Conservation (phyloP, 1,140 invertebrate genomes). For the Drepana arcuata region DNA sequence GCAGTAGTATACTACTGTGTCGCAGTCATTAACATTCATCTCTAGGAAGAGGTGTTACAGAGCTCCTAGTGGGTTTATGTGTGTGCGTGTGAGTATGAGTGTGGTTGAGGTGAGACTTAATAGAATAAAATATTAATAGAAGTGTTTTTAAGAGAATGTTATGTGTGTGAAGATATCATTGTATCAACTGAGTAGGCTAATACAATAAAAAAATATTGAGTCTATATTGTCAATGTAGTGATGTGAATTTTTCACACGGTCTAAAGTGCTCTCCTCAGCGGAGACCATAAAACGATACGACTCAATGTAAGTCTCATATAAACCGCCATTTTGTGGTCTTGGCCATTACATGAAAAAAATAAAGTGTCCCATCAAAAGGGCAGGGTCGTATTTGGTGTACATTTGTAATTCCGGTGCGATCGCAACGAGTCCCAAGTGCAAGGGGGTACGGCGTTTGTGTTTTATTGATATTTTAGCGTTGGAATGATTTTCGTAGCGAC, state of each 20-base stretch:
- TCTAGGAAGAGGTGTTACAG: too few species aligned
- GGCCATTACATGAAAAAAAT: conserved; percentile 57
- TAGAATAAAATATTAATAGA: too few species aligned
- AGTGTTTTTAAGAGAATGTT: too few species aligned
- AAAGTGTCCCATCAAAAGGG: conserved; percentile 64
- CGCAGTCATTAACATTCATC: too few species aligned
- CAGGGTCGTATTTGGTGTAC: conserved; percentile 32
- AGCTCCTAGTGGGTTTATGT: too few species aligned
- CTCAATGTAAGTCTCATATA: conserved; percentile 60
- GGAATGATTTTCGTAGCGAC: conserved; percentile 63
- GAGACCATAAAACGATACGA: conserved; percentile 49
- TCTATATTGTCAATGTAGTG: too few species aligned
- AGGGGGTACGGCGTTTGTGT: conserved; percentile 36
- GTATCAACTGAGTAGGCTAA: too few species aligned
- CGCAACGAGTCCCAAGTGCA: conserved; percentile 37
- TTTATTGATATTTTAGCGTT: conserved; percentile 69
- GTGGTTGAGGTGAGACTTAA: too few species aligned
- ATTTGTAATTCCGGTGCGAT: conserved; percentile 47
- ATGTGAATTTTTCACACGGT: conserved; percentile 31
- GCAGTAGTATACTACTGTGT: too few species aligned
- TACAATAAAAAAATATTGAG: too few species aligned
- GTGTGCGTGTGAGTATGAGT: too few species aligned
- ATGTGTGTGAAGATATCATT: too few species aligned
- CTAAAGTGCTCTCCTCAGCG: conserved; percentile 22
- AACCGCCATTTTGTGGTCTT: conserved; percentile 18